Evolutionary conservation across 2,888 invertebrate genomes (phyloP), one percentile per base, ranked within the genome.

Genomic region (Xanthorhoe spadicearia): DNA sequence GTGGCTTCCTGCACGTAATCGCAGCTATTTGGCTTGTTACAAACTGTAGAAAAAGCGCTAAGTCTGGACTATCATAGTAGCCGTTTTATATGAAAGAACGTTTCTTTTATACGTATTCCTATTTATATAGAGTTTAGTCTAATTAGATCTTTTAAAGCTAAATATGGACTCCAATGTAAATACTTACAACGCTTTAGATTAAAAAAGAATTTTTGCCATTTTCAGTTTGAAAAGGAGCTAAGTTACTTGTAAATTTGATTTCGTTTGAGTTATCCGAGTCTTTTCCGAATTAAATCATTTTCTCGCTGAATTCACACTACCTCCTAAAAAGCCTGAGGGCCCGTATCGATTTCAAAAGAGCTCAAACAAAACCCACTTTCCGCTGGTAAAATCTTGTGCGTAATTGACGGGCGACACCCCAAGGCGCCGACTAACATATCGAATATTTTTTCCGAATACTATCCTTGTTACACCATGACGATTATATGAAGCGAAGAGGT

Each of bases 401-500:
- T 72, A 76, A 77, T 80, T 81, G 82, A 76, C 73, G 76, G 68
- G 66, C 59, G 68, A 69, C 65, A 69, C 74, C 73, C 68, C 67
- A 74, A 73, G 75, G 74, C 74, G 74, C 79, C 78, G 82, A 79
- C 78, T 81, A 83, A 83, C 81, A 77, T 71, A 74, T 72, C 74
- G 71, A 71, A 72, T 74, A 71, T 72, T 70, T 72, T 61, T 61
- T 56, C 50, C 18, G 38, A 48, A 74, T 76, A 77, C 81, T 83
- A 80, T 82, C 82, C 82, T 78, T 81, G 71, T 70, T 64, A 72
- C 73, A 60, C 15, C 49, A 54, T n/a, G 13, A 43, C 62, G 53
- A 46, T 50, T 49, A 58, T 38, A 58, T 46, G 35, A 18, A 48
- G 46, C 9, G 18, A 57, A 43, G 46, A 35, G 32, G 53, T 32